Percentiles rank a stretch among this genome's conserved stretches.
Conservation (phyloP, 1,140 invertebrate genomes). For the Caerostris darwini region DNA sequence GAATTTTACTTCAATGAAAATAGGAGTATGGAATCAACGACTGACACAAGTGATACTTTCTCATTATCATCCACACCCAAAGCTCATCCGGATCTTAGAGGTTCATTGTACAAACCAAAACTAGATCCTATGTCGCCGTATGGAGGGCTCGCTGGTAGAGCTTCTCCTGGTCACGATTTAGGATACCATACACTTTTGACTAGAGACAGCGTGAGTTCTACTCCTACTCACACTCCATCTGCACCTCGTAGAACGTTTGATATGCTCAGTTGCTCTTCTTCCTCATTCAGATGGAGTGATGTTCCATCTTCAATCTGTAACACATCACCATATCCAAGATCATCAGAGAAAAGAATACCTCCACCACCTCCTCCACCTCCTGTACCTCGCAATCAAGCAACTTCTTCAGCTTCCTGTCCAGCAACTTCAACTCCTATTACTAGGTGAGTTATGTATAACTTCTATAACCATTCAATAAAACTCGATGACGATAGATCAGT, state of each 20-base stretch:
- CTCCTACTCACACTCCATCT: slow-evolving; percentile 77
- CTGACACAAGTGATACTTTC: slow-evolving; percentile 64
- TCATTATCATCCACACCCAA: slow-evolving; percentile 68
- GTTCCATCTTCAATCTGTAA: slow-evolving; percentile 63
- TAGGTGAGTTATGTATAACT: neutral
- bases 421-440: slow-evolving; percentile 44
- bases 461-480: too few relatives aligned
- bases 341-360: slow-evolving; percentile 30
- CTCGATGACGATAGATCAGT: too few relatives aligned
- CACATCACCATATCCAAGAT: slow-evolving; percentile 62
- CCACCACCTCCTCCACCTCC: neutral
- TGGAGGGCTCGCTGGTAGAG: slow-evolving; percentile 75
- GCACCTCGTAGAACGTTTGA: slow-evolving; percentile 66
- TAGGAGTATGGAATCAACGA: slow-evolving; percentile 52
- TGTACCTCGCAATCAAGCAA: slow-evolving; percentile 47
- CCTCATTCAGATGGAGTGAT: slow-evolving; percentile 68
- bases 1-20: slow-evolving; percentile 69
- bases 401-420: slow-evolving; percentile 7
- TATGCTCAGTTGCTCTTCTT: slow-evolving; percentile 80
- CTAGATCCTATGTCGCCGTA: slow-evolving; percentile 70
- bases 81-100: slow-evolving; percentile 43
- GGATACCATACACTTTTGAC: slow-evolving; percentile 89
- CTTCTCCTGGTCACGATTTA: slow-evolving; percentile 86
- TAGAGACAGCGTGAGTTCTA: slow-evolving; percentile 82
- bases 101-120: slow-evolving; percentile 71